phyloP scores from a whole-genome alignment of 2,888 invertebrate genomes.

The Conops quadrifasciatus region DNA sequence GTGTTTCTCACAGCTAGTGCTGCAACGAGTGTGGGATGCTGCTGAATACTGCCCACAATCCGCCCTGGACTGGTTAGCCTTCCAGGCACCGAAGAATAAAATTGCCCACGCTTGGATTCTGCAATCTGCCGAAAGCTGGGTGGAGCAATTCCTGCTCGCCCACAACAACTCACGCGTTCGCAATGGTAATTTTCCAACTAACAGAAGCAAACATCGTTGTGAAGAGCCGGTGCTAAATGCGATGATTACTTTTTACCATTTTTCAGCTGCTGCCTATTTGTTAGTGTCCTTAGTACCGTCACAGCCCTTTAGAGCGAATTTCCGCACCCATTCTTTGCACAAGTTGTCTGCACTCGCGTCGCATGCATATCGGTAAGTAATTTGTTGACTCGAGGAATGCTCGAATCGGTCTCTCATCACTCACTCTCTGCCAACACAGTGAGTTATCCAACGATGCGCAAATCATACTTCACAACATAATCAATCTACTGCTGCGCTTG shows the following conservation, averaged over 20 bases:
- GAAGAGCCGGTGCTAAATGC: neutral
- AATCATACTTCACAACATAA: conserved; percentile 73
- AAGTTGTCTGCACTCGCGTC: conserved; percentile 57
- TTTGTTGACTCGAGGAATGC: neutral
- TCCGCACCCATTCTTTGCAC: conserved; percentile 70
- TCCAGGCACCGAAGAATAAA: conserved; percentile 86
- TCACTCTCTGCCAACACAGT: conserved; percentile 46
- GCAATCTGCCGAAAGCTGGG: conserved; percentile 91
- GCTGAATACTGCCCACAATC: conserved; percentile 92
- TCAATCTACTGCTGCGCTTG: conserved; percentile 77
- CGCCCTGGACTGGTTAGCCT: conserved; percentile 89
- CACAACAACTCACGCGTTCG: conserved; percentile 87
- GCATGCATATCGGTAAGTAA: conserved; percentile 55
- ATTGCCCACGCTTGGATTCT: conserved; percentile 91
- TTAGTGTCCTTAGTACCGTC: conserved; percentile 91
- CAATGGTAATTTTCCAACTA: conserved; percentile 68
- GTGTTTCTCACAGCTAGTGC: conserved; percentile 88
- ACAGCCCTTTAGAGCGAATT: conserved; percentile 88
- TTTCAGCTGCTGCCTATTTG: conserved; percentile 82
- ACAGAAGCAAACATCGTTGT: neutral
- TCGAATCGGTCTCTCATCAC: no score
- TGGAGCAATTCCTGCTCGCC: conserved; percentile 87
- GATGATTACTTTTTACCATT: neutral
- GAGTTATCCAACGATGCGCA: conserved; percentile 70
- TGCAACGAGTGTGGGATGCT: conserved; percentile 88